A percentile compares a stretch with the other conserved stretches of the same genome.
phyloP scores from a whole-genome alignment of 2,113 vertebrate species.

The Toxotes chatareus region DNA sequence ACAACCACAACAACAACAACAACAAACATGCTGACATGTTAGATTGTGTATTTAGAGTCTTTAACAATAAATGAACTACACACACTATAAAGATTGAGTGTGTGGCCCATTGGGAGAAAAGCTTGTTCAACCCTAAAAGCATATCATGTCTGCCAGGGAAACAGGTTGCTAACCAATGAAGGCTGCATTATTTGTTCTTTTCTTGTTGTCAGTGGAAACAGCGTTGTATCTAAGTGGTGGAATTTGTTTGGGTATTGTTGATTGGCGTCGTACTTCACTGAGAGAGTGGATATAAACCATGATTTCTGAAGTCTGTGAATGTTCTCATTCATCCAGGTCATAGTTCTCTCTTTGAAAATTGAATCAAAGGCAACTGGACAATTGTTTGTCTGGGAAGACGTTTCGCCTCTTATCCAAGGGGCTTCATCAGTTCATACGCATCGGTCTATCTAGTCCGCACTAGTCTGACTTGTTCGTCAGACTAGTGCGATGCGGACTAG shows the following conservation, averaged over 20 bases:
- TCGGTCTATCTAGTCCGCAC: too few species aligned
- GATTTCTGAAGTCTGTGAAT: too few species aligned
- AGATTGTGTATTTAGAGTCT: background rate
- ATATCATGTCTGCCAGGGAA: background rate
- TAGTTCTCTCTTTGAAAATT: too few species aligned
- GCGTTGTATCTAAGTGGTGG: background rate
- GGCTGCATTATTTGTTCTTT: background rate
- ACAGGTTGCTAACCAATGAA: background rate
- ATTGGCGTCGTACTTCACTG: background rate
- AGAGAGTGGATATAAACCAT: background rate
- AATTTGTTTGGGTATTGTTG: background rate
- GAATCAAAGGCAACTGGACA: too few species aligned
- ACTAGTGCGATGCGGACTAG: too few species aligned
- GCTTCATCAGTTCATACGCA: too few species aligned
- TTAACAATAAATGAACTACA: background rate
- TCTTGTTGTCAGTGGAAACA: slow-evolving; percentile 5
- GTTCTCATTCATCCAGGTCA: too few species aligned
- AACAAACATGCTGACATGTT: background rate
- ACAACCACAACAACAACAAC: too few species aligned
- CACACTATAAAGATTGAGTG: background rate
- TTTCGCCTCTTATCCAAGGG: too few species aligned
- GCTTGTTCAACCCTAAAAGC: background rate
- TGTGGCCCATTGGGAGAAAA: background rate
- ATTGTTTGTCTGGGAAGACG: too few species aligned
- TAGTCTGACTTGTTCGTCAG: too few species aligned